These are phyloP conservation scores for Amphipoea lucens DNA, from an alignment of 2,888 invertebrate genomes.

Conservation along the genomic window DNA sequence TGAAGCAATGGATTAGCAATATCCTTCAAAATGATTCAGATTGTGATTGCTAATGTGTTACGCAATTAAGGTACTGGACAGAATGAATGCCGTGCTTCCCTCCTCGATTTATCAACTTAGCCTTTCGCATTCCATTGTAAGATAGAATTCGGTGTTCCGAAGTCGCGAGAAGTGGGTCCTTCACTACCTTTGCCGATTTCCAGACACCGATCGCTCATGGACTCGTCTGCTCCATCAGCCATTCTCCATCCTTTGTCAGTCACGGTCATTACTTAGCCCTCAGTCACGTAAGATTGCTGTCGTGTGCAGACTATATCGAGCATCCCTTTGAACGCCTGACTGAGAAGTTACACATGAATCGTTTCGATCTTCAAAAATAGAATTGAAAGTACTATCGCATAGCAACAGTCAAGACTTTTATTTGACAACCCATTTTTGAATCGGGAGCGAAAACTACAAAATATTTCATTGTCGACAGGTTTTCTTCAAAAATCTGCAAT, in stretches of 20 bases:
- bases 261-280: not conserved
- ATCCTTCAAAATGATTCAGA: too few relatives aligned
- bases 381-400: not conserved
- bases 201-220: not conserved
- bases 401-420: constrained; percentile 4
- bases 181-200: not conserved
- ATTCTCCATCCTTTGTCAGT: constrained; percentile 1
- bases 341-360: not conserved
- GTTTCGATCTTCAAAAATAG: not conserved
- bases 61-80: not conserved
- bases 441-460: not conserved
- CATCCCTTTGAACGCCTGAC: not conserved
- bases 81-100: not conserved
- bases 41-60: not conserved
- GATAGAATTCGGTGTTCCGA: not conserved
- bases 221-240: not conserved
- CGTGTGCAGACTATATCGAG: not conserved
- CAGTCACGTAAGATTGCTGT: constrained; percentile 5
- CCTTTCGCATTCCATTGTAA: not conserved
- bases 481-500: not conserved
- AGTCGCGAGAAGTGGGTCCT: not conserved
- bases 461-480: not conserved
- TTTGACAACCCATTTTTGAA: constrained; percentile 16
- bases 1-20: not conserved
- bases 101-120: not conserved